phyloP scores from a whole-genome alignment of 1,140 invertebrate species.

The Eufriesea mexicana region DNA sequence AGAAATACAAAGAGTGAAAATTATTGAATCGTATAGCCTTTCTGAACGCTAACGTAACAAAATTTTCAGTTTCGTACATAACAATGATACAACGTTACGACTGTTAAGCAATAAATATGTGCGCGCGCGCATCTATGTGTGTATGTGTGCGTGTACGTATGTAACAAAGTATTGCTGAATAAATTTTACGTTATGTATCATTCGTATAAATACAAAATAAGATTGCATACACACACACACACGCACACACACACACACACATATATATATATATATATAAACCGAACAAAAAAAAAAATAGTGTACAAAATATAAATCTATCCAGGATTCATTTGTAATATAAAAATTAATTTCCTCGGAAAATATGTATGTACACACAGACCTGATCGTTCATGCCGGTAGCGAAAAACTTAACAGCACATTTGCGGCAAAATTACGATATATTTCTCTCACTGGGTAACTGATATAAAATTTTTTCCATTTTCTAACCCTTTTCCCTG shows the following conservation, averaged over 20 bases:
- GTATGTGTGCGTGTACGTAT: slow-evolving; percentile 34
- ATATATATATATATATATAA: slow-evolving; percentile 24
- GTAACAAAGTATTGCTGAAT: slow-evolving; percentile 61
- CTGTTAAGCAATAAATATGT: slow-evolving; percentile 65
- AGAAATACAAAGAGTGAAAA: slow-evolving; percentile 46
- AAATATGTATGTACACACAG: slow-evolving; percentile 56
- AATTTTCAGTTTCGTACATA: slow-evolving; percentile 44
- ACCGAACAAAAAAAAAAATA: slow-evolving; percentile 52
- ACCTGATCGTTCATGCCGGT: slow-evolving; percentile 27
- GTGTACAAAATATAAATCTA: slow-evolving; percentile 71
- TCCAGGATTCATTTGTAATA: slow-evolving; percentile 53
- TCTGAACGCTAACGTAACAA: slow-evolving; percentile 53
- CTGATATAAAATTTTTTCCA: slow-evolving; percentile 56
- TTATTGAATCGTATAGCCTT: slow-evolving; percentile 29
- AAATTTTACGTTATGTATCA: slow-evolving; percentile 49
- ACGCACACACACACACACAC: not conserved
- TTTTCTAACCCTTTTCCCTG: not conserved
- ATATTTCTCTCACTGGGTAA: slow-evolving; percentile 59
- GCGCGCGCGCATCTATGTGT: slow-evolving; percentile 3
- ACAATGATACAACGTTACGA: slow-evolving; percentile 46
- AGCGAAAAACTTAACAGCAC: slow-evolving; percentile 54
- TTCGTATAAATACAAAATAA: slow-evolving; percentile 67
- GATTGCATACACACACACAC: slow-evolving; percentile 31
- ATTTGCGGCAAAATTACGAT: slow-evolving; percentile 54
- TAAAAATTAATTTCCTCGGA: slow-evolving; percentile 53